Percentiles rank a stretch among this genome's conserved stretches.
Evolutionary conservation across 92 coral and sea anemone species (phyloP).

Genomic region (Umimayanthus kanabou): DNA sequence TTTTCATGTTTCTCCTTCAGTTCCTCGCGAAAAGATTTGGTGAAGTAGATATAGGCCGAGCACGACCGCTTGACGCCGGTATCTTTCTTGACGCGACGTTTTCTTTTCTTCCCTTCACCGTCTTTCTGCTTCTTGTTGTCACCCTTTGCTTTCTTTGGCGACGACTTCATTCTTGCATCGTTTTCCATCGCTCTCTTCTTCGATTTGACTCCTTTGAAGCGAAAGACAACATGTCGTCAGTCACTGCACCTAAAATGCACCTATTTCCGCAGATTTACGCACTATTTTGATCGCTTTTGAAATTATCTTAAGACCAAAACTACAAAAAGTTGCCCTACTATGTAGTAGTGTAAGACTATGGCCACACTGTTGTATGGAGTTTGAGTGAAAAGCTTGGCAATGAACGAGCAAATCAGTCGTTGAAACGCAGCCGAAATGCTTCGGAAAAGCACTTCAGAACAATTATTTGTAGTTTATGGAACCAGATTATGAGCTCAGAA

Average conservation of each 20-base stretch:
- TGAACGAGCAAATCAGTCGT: slow-evolving; percentile 53
- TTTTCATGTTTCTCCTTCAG: slow-evolving; percentile 73
- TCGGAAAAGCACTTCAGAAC: slow-evolving; percentile 41
- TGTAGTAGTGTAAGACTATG: slow-evolving; percentile 17
- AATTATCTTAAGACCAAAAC: slow-evolving; percentile 12
- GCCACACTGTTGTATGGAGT: slow-evolving; percentile 22
- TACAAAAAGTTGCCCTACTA: slow-evolving; percentile 4
- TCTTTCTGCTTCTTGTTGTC: slow-evolving; percentile 62
- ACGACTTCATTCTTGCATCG: slow-evolving; percentile 52
- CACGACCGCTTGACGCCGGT: slow-evolving; percentile 80
- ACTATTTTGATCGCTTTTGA: slow-evolving; percentile 39
- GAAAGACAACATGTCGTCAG: slow-evolving; percentile 73
- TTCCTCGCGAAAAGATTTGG: slow-evolving; percentile 74
- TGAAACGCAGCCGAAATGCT: slow-evolving; percentile 47
- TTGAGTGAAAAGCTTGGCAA: slow-evolving; percentile 57
- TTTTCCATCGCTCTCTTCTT: slow-evolving; percentile 87
- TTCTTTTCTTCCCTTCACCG: slow-evolving; percentile 38
- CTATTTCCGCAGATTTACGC: slow-evolving; percentile 48
- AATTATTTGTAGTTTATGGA: slow-evolving; percentile 15
- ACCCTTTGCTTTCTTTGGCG: slow-evolving; percentile 80
- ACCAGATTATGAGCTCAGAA: background rate
- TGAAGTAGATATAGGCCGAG: slow-evolving; percentile 92
- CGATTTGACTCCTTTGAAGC: slow-evolving; percentile 76
- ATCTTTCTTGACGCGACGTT: slow-evolving; percentile 61
- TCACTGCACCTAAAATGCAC: slow-evolving; percentile 53